Evolutionary conservation across 2,888 invertebrate genomes (phyloP), one percentile per base, ranked within the genome.

Genomic region (Drosophila antonietae): DNA sequence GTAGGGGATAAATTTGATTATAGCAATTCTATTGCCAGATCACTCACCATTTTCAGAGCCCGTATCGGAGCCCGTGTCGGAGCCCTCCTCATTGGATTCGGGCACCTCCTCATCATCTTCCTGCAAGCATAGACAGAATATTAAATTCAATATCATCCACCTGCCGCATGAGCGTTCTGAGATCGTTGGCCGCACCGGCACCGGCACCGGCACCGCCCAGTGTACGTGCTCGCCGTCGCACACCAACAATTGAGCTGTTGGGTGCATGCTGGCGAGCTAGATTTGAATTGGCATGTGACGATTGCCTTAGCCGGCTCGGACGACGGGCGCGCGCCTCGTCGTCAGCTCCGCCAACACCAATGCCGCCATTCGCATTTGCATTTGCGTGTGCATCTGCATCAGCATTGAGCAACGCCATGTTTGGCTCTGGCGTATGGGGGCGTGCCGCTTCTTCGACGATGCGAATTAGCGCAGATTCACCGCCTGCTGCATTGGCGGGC

Each of bases 91-190:
- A 78, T 90, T 90, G 77, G 89, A 82, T 68, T 72, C 94, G 62
- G 94, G 95, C 94, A 89, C 94, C 91, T 95, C 95, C 60, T 95
- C 95, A 77, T 95, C 95, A 80, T 95, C 95, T 83, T 95, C 94
- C 90, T 94, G 91, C 80, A 93, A 92, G 83, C 87, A 89, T 83
- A 90, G 85, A 92, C 78, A 84, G 76, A 80, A 85, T 79, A 88
- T 90, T 91, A 82, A 77, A 80, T 85, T 84, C 84, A 88, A 84
- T 76, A 82, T 84, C 84, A 85, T 84, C 88, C 80, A 84, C 75
- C 66, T 85, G 84, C 76, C 76, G 80, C 75, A 82, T 80, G 63
- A 84, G 67, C 59, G 80, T 71, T 88, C 84, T 68, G 68, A 84
- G 68, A 72, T 88, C 80, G 64, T 78, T 61, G 41, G 76, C 69